Evolutionary conservation across 1,140 invertebrate species (phyloP).

Genomic region (Drosophila obscura): DNA sequence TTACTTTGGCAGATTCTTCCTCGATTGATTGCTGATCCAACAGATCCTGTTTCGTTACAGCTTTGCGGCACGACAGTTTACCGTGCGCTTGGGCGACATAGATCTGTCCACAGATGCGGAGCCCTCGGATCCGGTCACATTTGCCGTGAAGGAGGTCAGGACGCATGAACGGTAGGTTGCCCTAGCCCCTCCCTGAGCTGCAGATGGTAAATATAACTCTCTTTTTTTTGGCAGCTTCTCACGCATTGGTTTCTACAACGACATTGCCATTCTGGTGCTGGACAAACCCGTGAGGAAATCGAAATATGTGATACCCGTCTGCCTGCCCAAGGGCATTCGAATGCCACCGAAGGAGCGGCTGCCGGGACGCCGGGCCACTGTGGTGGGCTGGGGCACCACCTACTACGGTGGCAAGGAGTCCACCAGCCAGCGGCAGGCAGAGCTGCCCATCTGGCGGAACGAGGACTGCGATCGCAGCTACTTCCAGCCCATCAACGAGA

Average conservation of each 20-base stretch:
- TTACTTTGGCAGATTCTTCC: not conserved
- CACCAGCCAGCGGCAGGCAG: conserved; percentile 91
- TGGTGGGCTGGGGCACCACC: conserved; percentile 96
- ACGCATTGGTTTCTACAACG: conserved; percentile 95
- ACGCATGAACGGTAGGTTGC: conserved; percentile 87
- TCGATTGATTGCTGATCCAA: too few relatives aligned
- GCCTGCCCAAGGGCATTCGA: conserved; percentile 87
- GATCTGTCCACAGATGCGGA: conserved; percentile 92
- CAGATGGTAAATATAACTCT: not conserved
- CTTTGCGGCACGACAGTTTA: conserved; percentile 93
- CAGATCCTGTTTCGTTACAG: conserved; percentile 84
- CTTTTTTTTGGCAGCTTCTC: conserved; percentile 86
- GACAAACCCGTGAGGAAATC: conserved; percentile 89
- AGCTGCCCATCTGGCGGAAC: conserved; percentile 95
- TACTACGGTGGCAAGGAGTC: conserved; percentile 94
- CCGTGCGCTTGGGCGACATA: conserved; percentile 94
- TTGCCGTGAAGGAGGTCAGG: conserved; percentile 89
- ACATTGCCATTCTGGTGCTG: conserved; percentile 88
- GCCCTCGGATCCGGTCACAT: conserved; percentile 91
- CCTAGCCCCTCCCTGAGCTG: fast-evolving
- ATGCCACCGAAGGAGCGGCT: conserved; percentile 80
- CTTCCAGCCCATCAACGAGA: conserved; percentile 95
- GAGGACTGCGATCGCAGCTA: conserved; percentile 95
- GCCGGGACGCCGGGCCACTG: conserved; percentile 88
- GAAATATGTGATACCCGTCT: conserved; percentile 94